phyloP scores from a whole-genome alignment of 2,113 vertebrate genomes.

The Rhynchomys soricoides region DNA sequence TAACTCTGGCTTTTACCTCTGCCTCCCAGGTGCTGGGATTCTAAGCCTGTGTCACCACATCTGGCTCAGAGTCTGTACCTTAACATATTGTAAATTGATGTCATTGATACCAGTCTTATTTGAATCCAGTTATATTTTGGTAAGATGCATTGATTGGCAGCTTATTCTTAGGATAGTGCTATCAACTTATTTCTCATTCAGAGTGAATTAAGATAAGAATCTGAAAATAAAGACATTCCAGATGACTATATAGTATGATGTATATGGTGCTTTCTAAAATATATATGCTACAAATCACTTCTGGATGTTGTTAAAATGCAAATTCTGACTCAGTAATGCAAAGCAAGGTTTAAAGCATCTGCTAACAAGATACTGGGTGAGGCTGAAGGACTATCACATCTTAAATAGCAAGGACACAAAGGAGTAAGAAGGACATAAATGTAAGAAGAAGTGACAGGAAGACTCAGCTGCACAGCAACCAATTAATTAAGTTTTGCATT shows the following conservation, averaged over 20 bases:
- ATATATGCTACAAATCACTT: slow-evolving; percentile 15
- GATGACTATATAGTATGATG: neutral
- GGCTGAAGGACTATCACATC: neutral
- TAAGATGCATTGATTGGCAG: neutral
- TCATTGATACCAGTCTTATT: neutral
- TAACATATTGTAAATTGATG: neutral
- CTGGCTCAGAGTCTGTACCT: neutral
- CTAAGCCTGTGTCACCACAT: too few relatives aligned
- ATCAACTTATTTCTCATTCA: neutral
- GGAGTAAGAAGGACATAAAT: neutral
- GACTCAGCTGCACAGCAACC: neutral
- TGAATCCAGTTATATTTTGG: slow-evolving; percentile 22
- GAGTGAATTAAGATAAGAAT: neutral
- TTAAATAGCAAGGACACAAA: slow-evolving; percentile 22
- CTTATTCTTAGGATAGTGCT: neutral
- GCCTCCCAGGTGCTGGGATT: neutral
- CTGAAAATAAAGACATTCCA: neutral
- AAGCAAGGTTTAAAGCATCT: neutral
- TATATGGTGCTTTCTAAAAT: neutral
- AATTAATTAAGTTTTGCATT: neutral
- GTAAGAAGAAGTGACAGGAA: neutral
- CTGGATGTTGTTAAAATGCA: slow-evolving; percentile 48
- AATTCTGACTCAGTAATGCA: slow-evolving; percentile 38
- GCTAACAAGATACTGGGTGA: neutral
- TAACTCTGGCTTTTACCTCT: neutral